These are phyloP conservation scores for Sarcophaga subvicina DNA, from an alignment of 2,888 invertebrate genomes.

Conservation along the genomic window DNA sequence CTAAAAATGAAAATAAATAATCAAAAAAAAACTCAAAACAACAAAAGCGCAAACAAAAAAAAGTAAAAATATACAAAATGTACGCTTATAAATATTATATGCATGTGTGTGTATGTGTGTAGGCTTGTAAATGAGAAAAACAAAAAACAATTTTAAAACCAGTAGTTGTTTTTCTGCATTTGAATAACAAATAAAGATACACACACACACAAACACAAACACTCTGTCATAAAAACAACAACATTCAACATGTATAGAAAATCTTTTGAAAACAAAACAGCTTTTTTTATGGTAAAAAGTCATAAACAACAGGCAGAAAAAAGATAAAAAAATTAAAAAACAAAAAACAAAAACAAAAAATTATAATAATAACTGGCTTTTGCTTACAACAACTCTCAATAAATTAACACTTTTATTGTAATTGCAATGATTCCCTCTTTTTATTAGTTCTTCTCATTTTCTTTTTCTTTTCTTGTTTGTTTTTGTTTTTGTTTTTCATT, in stretches of 20 bases:
- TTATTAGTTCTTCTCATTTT: conserved; percentile 1
- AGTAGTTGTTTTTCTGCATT: conserved; percentile 67
- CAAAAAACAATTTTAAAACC: conserved; percentile 54
- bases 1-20: conserved; percentile 49
- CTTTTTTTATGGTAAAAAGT: conserved; percentile 38
- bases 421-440: conserved; percentile 29
- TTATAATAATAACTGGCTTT: conserved; percentile 21
- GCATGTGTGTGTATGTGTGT: neutral
- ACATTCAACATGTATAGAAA: conserved; percentile 33
- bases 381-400: conserved; percentile 56
- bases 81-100: neutral
- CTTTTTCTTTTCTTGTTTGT: conserved; percentile 4
- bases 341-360: conserved; percentile 1
- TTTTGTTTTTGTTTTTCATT: neutral
- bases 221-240: conserved; percentile 24
- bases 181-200: conserved; percentile 60
- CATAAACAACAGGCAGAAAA: conserved; percentile 1
- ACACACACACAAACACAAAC: neutral
- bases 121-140: neutral
- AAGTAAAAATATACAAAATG: neutral
- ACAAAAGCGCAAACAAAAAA: conserved; percentile 25
- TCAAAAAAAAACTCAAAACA: conserved; percentile 31
- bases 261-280: conserved; percentile 29
- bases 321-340: conserved; percentile 21
- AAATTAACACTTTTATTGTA: conserved; percentile 60